Evolutionary conservation across 1,140 invertebrate genomes (phyloP), one percentile per base, ranked within the genome.

Genomic region (Drosophila pectinifera): DNA sequence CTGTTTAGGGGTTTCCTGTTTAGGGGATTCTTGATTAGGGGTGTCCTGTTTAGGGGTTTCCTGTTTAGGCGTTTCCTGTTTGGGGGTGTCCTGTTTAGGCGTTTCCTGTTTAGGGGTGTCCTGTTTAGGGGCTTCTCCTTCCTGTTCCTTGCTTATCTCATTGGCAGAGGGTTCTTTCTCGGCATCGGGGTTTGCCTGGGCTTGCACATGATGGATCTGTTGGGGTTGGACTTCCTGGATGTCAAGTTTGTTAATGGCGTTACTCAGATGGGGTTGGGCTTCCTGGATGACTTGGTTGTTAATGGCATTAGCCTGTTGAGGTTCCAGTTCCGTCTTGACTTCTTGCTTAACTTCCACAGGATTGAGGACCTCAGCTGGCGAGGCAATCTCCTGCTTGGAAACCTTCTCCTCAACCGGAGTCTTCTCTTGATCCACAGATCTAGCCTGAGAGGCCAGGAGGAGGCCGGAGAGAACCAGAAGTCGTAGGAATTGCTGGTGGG

Each of bases 381-480:
- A 11, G 16, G 5, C 46, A 14, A 54, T 10, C 22, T 36, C 26
- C 7, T 55, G 55, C 13, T 36, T 13, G 18, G 34, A 13, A 6
- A 48, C 51, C n/a, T 57, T 74, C 20, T 43, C 28, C 22, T 59
- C 18, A 4, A 24, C 61, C n/a, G 54, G 16, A 26, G 20, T 13
- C 18, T 28, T 51, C 1, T 28, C 16, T 18, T 68, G 43, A 16
- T 75, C 72, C 38, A 68, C 5, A 11, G 36, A 36, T 53, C 64
- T 46, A 10, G 49, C 74, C 38, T 77, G 73, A 13, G 49, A 41
- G 13, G 55, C 31, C 55, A 77, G n/a, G 10, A 77, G 14, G 8
- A 76, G 31, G n/a, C 55, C 56, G 22, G 82, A 36, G n/a, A 85
- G 43, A 39, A 63, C 62, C 45, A 73, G 48, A 11, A 84, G 31